A percentile compares a stretch with the other conserved stretches of the same genome.
Evolutionary conservation across 1,140 invertebrate genomes (phyloP).

Genomic region (Thrips palmi): DNA sequence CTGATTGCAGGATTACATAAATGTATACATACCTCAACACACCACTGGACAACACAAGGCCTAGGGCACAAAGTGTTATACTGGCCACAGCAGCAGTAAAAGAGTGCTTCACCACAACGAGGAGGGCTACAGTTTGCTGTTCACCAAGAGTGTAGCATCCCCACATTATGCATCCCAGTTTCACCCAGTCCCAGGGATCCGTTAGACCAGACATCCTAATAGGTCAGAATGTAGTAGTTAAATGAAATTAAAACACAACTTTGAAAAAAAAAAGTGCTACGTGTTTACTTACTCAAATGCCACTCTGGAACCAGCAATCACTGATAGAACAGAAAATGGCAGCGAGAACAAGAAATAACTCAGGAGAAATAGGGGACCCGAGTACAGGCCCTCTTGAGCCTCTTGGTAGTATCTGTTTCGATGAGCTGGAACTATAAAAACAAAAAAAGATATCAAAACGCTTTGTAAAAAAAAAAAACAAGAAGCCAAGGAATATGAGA

Average conservation of each 20-base stretch:
- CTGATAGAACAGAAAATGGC: constrained; percentile 57
- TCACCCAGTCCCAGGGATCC: constrained; percentile 13
- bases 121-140: constrained; percentile 60
- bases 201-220: constrained; percentile 17
- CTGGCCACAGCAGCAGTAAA: constrained; percentile 56
- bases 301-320: constrained; percentile 42
- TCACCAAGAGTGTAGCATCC: constrained; percentile 65
- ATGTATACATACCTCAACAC: constrained; percentile 44
- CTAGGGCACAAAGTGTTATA: constrained; percentile 47
- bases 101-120: constrained; percentile 61
- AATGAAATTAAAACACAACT: background rate
- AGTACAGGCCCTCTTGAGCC: constrained; percentile 67
- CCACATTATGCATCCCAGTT: constrained; percentile 38
- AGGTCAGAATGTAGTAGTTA: constrained; percentile 15
- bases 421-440: constrained; percentile 49
- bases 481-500: no score
- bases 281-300: constrained; percentile 44
- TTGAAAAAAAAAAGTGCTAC: constrained; percentile 1
- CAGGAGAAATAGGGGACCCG: constrained; percentile 62
- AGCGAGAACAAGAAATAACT: constrained; percentile 61
- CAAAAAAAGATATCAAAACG: constrained; percentile 6
- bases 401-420: constrained; percentile 82
- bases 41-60: constrained; percentile 54
- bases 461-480: no score
- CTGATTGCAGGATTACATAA: background rate